Evolutionary conservation across 1,140 invertebrate species (phyloP).

Genomic region (Meteorus sp.): DNA sequence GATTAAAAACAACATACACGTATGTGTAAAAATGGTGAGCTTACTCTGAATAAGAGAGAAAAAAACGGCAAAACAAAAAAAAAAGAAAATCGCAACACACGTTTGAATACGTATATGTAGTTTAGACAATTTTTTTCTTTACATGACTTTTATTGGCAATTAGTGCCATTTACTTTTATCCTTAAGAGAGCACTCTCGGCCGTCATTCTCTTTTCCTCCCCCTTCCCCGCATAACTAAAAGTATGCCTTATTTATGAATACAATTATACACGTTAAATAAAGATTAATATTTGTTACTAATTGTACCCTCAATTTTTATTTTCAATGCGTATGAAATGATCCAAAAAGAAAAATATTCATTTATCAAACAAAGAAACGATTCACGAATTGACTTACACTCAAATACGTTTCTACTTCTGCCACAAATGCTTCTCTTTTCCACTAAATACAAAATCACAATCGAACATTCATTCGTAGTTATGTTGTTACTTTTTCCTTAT

Average conservation of each 20-base stretch:
- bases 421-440: constrained; percentile 47
- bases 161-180: constrained; percentile 54
- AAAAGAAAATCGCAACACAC: not conserved
- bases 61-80: too few species aligned
- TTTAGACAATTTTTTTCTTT: constrained; percentile 47
- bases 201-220: constrained; percentile 46
- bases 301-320: too few species aligned
- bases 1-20: constrained; percentile 46
- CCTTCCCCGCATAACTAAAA: constrained; percentile 45
- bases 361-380: constrained; percentile 2
- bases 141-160: constrained; percentile 50
- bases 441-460: constrained; percentile 63
- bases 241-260: constrained; percentile 55
- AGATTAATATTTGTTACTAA: constrained; percentile 58
- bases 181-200: constrained; percentile 36
- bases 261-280: constrained; percentile 53
- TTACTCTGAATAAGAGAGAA: not conserved
- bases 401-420: constrained; percentile 59
- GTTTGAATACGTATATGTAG: constrained; percentile 31
- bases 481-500: constrained; percentile 9
- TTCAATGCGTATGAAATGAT: too few species aligned
- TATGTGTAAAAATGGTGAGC: constrained; percentile 5
- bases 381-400: constrained; percentile 50
- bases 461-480: constrained; percentile 58
- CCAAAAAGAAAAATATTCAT: constrained; percentile 29